Conservation (phyloP, 2,888 invertebrate species). For the Pterostichus madidus region DNA sequence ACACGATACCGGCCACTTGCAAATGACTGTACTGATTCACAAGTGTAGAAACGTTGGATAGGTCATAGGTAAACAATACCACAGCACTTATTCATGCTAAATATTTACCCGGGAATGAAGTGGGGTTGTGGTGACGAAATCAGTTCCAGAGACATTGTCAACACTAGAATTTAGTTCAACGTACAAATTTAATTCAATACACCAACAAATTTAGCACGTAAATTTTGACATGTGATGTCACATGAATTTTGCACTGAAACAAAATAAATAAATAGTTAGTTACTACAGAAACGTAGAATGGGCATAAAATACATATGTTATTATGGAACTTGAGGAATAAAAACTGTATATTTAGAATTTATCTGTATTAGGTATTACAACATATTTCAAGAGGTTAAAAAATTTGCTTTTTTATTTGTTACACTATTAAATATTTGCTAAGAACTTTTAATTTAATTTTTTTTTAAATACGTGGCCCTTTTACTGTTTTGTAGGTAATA, state of each 20-base stretch:
- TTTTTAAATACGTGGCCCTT: too few species aligned
- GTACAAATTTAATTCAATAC: neutral
- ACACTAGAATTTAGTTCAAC: conserved; percentile 29
- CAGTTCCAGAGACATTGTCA: conserved; percentile 79
- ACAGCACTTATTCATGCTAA: conserved; percentile 13
- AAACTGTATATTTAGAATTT: too few species aligned
- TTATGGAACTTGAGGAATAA: too few species aligned
- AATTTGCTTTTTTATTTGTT: too few species aligned
- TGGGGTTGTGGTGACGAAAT: conserved; percentile 85
- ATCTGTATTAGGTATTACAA: too few species aligned
- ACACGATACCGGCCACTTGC: neutral
- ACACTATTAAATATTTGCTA: too few species aligned
- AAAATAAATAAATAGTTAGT: neutral
- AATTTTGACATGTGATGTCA: neutral
- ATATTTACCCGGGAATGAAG: conserved; percentile 84
- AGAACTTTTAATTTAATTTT: too few species aligned
- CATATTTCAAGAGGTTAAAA: too few species aligned
- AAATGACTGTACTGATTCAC: neutral
- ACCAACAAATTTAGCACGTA: conserved; percentile 20
- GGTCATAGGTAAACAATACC: conserved; percentile 26
- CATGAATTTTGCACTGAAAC: conserved; percentile 10
- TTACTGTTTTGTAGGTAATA: too few species aligned
- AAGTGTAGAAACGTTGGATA: neutral
- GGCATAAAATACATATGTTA: too few species aligned
- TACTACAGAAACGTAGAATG: neutral